A percentile compares a stretch with the other conserved stretches of the same genome.
These are phyloP conservation scores for Elephas maximus DNA, from an alignment of 2,113 vertebrate species.

Conservation along the genomic window DNA sequence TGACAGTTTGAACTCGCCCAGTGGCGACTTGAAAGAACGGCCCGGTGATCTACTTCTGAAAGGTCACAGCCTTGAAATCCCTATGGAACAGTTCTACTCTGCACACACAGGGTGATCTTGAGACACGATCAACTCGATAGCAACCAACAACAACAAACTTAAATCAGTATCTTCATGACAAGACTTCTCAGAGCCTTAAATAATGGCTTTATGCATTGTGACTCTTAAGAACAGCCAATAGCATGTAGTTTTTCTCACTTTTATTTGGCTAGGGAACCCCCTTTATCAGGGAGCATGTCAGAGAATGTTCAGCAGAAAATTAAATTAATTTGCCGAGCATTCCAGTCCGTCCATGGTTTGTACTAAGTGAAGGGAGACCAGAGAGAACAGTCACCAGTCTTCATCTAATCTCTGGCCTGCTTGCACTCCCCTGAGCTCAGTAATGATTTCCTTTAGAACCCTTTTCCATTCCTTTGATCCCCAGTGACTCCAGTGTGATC, in stretches of 20 bases:
- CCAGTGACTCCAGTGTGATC: accelerated
- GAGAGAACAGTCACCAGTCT: not conserved
- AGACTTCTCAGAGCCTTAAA: not conserved
- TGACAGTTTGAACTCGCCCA: too few relatives aligned
- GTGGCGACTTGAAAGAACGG: too few relatives aligned
- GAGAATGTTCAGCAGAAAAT: not conserved
- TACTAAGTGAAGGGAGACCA: not conserved
- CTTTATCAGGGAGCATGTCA: not conserved
- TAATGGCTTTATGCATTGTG: not conserved
- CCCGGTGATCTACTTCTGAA: too few relatives aligned
- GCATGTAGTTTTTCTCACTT: not conserved
- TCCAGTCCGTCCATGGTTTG: not conserved
- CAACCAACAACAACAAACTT: not conserved
- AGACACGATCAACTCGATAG: too few relatives aligned
- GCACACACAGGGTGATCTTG: too few relatives aligned
- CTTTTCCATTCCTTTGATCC: not conserved
- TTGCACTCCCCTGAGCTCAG: not conserved
- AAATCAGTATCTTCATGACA: not conserved
- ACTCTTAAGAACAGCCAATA: not conserved
- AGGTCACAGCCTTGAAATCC: too few relatives aligned
- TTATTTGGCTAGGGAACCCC: not conserved
- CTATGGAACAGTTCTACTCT: too few relatives aligned
- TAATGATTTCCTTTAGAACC: not conserved
- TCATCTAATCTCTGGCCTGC: not conserved
- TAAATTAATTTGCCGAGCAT: not conserved